Conservation (phyloP, 2,888 invertebrate species). For the Xestia sexstrigata region DNA sequence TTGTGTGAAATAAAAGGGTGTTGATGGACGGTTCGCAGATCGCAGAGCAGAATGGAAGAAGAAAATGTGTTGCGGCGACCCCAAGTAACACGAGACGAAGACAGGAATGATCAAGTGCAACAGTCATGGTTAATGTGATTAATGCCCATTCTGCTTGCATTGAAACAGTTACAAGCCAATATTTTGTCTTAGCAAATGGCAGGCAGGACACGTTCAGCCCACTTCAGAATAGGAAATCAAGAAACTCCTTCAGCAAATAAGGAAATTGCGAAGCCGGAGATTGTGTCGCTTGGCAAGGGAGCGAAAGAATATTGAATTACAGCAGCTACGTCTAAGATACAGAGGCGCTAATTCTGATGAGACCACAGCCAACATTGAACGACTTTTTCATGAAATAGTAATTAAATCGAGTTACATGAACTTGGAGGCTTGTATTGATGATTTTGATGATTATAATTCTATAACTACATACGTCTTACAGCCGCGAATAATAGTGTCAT, state of each 20-base stretch:
- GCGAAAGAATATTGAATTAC: conserved; percentile 6
- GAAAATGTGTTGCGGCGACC: not conserved
- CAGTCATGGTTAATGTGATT: not conserved
- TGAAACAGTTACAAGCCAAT: not conserved
- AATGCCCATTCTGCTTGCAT: not conserved
- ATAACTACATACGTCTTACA: too few relatives aligned
- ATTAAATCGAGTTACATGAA: too few relatives aligned
- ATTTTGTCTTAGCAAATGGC: not conserved
- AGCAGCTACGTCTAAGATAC: not conserved
- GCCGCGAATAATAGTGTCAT: too few relatives aligned
- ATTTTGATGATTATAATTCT: too few relatives aligned
- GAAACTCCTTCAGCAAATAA: conserved; percentile 21
- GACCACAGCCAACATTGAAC: not conserved
- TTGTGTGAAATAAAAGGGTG: not conserved
- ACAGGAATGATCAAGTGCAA: not conserved
- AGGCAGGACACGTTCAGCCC: not conserved
- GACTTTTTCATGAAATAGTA: too few relatives aligned
- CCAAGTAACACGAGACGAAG: not conserved
- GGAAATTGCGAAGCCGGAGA: conserved; percentile 47
- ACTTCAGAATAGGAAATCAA: conserved; percentile 22
- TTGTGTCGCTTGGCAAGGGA: conserved; percentile 14
- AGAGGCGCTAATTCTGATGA: not conserved
- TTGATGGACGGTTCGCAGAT: too few relatives aligned
- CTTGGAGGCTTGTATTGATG: too few relatives aligned
- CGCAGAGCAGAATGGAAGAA: not conserved